Base-by-base conservation (phyloP, 2,888 invertebrate species). In the Cerceris ruficornis region DNA sequence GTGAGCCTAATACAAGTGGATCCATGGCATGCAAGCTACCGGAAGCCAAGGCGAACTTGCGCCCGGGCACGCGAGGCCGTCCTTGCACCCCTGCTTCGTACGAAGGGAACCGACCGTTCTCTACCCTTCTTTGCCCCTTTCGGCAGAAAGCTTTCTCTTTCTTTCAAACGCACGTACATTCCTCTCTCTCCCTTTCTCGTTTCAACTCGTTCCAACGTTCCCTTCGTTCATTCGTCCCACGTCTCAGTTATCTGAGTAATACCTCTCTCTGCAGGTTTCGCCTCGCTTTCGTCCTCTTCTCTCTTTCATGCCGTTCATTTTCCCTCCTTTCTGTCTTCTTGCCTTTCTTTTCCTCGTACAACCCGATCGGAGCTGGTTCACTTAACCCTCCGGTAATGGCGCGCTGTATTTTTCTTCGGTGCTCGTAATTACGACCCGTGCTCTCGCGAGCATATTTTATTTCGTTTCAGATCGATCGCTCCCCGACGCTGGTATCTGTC, bases 201-300 rank as follows among this genome's bases (percentile, higher is more conserved):
- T 72, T 66, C 60, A 43, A 46, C 17, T 62, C 61, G 49, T 75
- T 71, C 60, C 61, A 70, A 68, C 54, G 69, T 73, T 82, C 77
- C 80, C 79, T 86, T 81, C 86, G 83, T 85, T 86, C 88, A 85
- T 88, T 89, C 88, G 86, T 87, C 86, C 84, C 88, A 88, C 88
- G 87, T 89, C 85, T 86, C 87, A 82, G 89, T 87, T 89, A 89
- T 89, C 87, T 81, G 85, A 87, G 88, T 89, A 87, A 89, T 88
- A 83, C 86, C 80, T 82, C 82, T 76, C 28, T 50, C 81, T 58
- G 61, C 62, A 49, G 52, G 62, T 60, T 67, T 75, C 77, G 69
- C 46, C 43, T 50, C 55, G 43, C 54, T 55, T 14, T 28, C 15
- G 43, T 46, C 14, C 41, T 69, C 57, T 43, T 62, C n/a, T 71